These are phyloP conservation scores for Ormyrus labotus DNA, from an alignment of 2,888 invertebrate genomes.

Conservation along the genomic window DNA sequence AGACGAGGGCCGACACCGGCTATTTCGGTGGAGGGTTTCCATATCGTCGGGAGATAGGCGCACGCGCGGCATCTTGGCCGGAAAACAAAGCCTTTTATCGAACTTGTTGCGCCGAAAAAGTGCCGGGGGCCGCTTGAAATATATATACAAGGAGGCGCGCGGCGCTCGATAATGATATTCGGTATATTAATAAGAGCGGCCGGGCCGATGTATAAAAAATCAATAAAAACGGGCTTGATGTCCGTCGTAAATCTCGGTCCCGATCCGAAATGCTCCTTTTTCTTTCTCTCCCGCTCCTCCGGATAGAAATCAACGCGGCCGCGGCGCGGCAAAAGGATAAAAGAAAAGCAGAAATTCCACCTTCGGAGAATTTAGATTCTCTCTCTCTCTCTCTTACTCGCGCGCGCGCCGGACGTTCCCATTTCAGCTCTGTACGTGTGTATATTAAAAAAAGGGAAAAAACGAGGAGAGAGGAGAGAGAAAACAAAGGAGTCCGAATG, in stretches of 20 bases:
- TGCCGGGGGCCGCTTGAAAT: too few relatives aligned
- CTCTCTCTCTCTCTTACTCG: neutral
- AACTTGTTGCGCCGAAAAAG: too few relatives aligned
- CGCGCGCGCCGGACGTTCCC: conserved; percentile 18
- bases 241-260: conserved; percentile 21
- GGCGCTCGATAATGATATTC: too few relatives aligned
- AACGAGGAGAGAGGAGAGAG: conserved; percentile 45
- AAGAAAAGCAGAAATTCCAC: conserved; percentile 32
- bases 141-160: too few relatives aligned
- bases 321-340: conserved; percentile 7
- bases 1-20: neutral
- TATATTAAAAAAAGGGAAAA: conserved; percentile 38
- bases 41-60: too few relatives aligned
- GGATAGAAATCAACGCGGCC: conserved; percentile 22
- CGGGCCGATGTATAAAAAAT: neutral
- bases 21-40: conserved; percentile 21
- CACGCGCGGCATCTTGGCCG: too few relatives aligned
- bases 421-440: conserved; percentile 22
- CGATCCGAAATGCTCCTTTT: conserved; percentile 13
- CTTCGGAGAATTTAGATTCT: conserved; percentile 41
- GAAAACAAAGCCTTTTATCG: too few relatives aligned
- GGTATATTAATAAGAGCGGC: neutral
- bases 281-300: neutral
- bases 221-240: neutral
- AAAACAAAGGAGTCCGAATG: conserved; percentile 50